These are phyloP conservation scores for Drosophila saltans DNA, from an alignment of 1,140 invertebrate species.

Conservation along the genomic window DNA sequence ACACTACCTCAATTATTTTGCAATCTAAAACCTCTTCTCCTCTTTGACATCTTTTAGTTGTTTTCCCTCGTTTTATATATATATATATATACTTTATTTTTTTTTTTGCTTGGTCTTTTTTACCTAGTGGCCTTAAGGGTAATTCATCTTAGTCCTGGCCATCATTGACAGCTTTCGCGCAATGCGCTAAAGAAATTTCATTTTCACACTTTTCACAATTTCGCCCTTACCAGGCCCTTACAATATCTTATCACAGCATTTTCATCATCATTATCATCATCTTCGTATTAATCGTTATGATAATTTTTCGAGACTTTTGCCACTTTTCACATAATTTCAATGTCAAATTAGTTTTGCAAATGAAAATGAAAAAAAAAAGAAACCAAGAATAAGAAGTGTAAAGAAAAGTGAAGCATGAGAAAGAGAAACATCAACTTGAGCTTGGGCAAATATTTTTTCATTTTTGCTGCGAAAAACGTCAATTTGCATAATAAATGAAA, in stretches of 20 bases:
- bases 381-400: constrained; percentile 1
- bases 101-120: constrained; percentile 2
- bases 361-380: constrained; percentile 24
- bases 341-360: constrained; percentile 72
- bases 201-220: neutral
- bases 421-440: constrained; percentile 32
- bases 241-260: constrained; percentile 27
- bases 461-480: constrained; percentile 59
- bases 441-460: constrained; percentile 62
- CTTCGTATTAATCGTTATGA: constrained; percentile 4
- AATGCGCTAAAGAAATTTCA: constrained; percentile 18
- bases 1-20: constrained; percentile 11
- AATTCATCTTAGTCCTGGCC: constrained; percentile 24
- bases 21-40: constrained; percentile 1
- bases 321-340: constrained; percentile 69
- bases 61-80: constrained; percentile 2
- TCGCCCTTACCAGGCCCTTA: neutral
- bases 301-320: constrained; percentile 12
- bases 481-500: constrained; percentile 82
- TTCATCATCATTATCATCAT: constrained; percentile 7
- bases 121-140: constrained; percentile 8
- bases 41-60: neutral
- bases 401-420: neutral
- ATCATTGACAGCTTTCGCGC: constrained; percentile 23
- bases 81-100: neutral